phyloP scores from a whole-genome alignment of 37 sponge, comb jelly and placozoan species.

The Bolinopsis microptera region DNA sequence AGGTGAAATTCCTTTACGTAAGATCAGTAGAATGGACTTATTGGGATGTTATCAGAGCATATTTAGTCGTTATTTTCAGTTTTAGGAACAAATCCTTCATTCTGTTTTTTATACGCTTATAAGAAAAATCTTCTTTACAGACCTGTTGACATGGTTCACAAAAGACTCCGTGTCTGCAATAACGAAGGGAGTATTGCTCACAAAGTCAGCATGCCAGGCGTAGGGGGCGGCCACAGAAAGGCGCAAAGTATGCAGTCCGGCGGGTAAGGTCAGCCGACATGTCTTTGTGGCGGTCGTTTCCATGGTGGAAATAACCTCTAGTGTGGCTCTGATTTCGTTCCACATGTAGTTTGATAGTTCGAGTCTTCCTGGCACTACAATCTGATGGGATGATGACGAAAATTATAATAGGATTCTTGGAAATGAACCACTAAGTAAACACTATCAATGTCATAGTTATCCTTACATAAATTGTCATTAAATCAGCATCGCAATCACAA shows the following conservation, averaged over 20 bases:
- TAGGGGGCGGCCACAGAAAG: conserved; percentile 46
- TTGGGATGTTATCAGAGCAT: too few species aligned
- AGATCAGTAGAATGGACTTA: too few species aligned
- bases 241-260: conserved; percentile 43
- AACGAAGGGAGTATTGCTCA: conserved; percentile 60
- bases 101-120: too few species aligned
- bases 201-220: conserved; percentile 57
- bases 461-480: too few species aligned
- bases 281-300: conserved; percentile 56
- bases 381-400: neutral
- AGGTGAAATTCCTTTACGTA: too few species aligned
- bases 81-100: too few species aligned
- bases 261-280: conserved; percentile 28
- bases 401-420: neutral
- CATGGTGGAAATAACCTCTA: neutral
- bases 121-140: too few species aligned
- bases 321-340: neutral
- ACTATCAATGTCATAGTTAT: neutral
- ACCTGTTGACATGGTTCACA: conserved; percentile 55
- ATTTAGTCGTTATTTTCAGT: too few species aligned
- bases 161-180: conserved; percentile 62
- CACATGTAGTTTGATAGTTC: conserved; percentile 32
- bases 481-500: neutral
- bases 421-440: neutral
- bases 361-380: conserved; percentile 34